Conservation (phyloP, 2,888 invertebrate genomes). For the Calameuta pallipes region DNA sequence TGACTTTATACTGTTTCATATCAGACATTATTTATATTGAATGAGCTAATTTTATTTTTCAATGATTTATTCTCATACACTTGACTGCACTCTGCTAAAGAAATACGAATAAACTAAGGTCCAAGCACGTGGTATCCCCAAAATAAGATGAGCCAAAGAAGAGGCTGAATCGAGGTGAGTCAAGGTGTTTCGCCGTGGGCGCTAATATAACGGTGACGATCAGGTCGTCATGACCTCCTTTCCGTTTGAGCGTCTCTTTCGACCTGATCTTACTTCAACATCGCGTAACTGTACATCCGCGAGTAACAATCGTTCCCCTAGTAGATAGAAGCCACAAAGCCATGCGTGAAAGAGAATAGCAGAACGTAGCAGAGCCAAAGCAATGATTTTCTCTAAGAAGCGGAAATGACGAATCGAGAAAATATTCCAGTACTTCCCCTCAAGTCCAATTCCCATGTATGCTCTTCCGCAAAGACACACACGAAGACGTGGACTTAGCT, state of each 20-base stretch:
- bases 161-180: conserved; percentile 42
- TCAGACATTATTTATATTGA: background rate
- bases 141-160: background rate
- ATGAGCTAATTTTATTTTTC: background rate
- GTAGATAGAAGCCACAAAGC: background rate
- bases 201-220: conserved; percentile 63
- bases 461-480: background rate
- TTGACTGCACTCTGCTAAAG: background rate
- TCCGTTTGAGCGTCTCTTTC: conserved; percentile 37
- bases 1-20: background rate
- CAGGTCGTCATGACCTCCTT: conserved; percentile 59
- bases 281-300: conserved; percentile 40
- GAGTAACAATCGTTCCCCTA: conserved; percentile 14
- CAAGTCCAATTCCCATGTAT: background rate
- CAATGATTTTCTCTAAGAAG: background rate
- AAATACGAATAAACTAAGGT: background rate
- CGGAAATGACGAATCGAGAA: background rate
- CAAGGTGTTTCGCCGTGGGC: conserved; percentile 49
- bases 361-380: background rate
- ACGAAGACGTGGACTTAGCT: background rate
- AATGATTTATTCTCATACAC: background rate
- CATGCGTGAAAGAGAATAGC: background rate
- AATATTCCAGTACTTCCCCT: background rate
- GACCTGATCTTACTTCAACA: conserved; percentile 29
- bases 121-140: background rate